Percentiles rank a stretch among this genome's conserved stretches.
Evolutionary conservation across 2,888 invertebrate genomes (phyloP).

Genomic region (Oscheius sp.): DNA sequence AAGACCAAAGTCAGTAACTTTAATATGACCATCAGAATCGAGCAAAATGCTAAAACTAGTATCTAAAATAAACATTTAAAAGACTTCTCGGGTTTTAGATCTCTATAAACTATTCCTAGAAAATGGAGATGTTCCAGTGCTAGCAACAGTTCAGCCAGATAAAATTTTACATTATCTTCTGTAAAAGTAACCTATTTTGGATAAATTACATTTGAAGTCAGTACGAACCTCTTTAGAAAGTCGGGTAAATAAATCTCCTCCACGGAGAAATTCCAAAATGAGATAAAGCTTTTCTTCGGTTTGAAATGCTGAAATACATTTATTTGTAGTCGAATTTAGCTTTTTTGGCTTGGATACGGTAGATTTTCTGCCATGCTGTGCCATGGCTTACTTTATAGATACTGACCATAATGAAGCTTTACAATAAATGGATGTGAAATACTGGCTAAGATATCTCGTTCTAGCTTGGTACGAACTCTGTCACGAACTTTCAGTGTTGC

Average conservation of each 20-base stretch:
- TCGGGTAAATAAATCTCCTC: constrained; percentile 97
- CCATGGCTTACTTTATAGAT: too few relatives aligned
- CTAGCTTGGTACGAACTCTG: constrained; percentile 95
- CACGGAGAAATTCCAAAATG: constrained; percentile 92
- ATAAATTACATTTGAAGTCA: constrained; percentile 58
- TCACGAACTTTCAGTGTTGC: constrained; percentile 84
- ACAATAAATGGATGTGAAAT: constrained; percentile 99
- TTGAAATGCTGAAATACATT: constrained; percentile 83
- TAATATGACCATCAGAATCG: constrained; percentile 95
- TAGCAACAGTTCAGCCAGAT: constrained; percentile 94
- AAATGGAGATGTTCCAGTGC: constrained; percentile 95
- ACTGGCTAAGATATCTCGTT: constrained; percentile 96
- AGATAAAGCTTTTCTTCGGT: constrained; percentile 98
- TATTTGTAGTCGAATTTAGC: background rate
- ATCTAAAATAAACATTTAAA: constrained; percentile 51
- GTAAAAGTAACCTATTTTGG: constrained; percentile 99
- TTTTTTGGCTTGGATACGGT: too few relatives aligned
- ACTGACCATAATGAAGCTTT: constrained; percentile 84
- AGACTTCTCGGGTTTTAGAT: constrained; percentile 95
- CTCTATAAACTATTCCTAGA: constrained; percentile 96
- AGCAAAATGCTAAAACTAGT: constrained; percentile 78
- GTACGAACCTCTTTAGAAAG: constrained; percentile 86
- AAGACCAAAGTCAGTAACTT: constrained; percentile 96
- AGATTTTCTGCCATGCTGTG: too few relatives aligned
- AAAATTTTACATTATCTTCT: constrained; percentile 99